These are phyloP conservation scores for Menidia beryllina DNA, from an alignment of 2,113 vertebrate genomes.

Conservation along the genomic window DNA sequence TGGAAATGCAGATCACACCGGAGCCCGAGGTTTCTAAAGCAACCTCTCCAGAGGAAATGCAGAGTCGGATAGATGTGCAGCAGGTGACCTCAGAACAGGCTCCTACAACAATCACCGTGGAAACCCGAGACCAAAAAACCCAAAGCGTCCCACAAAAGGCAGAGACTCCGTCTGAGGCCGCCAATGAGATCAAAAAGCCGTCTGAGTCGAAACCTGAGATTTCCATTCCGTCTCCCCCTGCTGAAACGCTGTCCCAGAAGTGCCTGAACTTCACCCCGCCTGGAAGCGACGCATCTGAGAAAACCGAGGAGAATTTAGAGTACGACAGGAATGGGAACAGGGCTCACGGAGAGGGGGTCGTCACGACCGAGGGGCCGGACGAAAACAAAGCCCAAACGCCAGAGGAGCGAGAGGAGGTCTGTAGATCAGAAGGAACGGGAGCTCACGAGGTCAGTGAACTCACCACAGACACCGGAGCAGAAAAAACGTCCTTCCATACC, in stretches of 20 bases:
- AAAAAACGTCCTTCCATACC: background rate
- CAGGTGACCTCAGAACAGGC: slow-evolving; percentile 4
- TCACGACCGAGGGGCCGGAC: slow-evolving; percentile 4
- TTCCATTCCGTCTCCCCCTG: background rate
- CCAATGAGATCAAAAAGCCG: background rate
- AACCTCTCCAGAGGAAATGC: slow-evolving; percentile 2
- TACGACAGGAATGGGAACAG: slow-evolving; percentile 9
- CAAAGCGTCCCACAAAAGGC: background rate
- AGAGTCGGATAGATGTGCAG: slow-evolving; percentile 3
- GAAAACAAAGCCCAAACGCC: slow-evolving; percentile 20
- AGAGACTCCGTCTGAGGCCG: background rate
- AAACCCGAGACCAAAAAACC: slow-evolving; percentile 16
- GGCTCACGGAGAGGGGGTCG: background rate
- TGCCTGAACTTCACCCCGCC: background rate
- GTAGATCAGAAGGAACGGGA: slow-evolving; percentile 17
- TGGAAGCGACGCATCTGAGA: background rate
- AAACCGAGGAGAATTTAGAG: slow-evolving; percentile 18
- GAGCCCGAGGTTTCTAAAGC: background rate
- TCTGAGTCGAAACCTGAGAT: background rate
- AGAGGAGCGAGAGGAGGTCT: slow-evolving; percentile 40
- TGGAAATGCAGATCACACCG: slow-evolving; percentile 3
- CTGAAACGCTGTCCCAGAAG: background rate
- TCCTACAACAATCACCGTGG: background rate
- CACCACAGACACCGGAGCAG: background rate
- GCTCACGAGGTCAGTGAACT: slow-evolving; percentile 18